These are phyloP conservation scores for Leucozona laternaria DNA, from an alignment of 2,888 invertebrate genomes.

Conservation along the genomic window DNA sequence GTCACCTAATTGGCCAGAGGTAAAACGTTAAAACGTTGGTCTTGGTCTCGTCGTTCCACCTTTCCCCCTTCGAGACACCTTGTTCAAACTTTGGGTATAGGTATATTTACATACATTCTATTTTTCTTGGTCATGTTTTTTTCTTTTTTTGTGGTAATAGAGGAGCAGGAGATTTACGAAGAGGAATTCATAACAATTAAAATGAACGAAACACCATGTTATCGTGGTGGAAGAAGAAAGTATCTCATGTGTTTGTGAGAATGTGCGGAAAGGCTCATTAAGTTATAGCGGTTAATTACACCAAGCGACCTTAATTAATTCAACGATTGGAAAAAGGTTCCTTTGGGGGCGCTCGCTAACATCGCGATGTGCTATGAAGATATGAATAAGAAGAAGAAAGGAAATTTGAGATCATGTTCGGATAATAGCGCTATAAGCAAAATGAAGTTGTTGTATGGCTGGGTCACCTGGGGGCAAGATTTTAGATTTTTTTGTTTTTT, in stretches of 20 bases:
- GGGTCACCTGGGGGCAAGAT: slow-evolving; percentile 22
- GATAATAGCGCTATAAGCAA: background rate
- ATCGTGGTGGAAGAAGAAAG: slow-evolving; percentile 55
- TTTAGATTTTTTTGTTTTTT: background rate
- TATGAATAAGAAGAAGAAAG: slow-evolving; percentile 15
- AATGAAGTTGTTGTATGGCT: slow-evolving; percentile 24
- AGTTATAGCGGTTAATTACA: slow-evolving; percentile 65
- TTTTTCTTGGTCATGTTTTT: slow-evolving; percentile 3
- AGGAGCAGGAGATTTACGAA: slow-evolving; percentile 30
- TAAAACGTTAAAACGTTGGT: slow-evolving; percentile 1
- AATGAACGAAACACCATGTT: slow-evolving; percentile 53
- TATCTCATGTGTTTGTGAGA: slow-evolving; percentile 40
- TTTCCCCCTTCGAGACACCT: too few species aligned
- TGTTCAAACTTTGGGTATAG: background rate
- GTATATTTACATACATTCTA: background rate
- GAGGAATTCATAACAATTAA: slow-evolving; percentile 57
- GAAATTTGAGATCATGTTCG: slow-evolving; percentile 14
- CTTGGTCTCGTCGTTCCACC: background rate
- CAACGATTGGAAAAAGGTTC: slow-evolving; percentile 38
- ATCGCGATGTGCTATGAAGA: slow-evolving; percentile 15
- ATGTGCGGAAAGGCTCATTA: slow-evolving; percentile 64
- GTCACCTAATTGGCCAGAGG: slow-evolving; percentile 56
- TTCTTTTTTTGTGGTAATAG: background rate
- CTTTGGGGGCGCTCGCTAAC: slow-evolving; percentile 16
- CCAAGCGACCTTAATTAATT: slow-evolving; percentile 57